A percentile compares a stretch with the other conserved stretches of the same genome.
Conservation (phyloP, 2,113 vertebrate genomes). For the Pangasianodon gigas region DNA sequence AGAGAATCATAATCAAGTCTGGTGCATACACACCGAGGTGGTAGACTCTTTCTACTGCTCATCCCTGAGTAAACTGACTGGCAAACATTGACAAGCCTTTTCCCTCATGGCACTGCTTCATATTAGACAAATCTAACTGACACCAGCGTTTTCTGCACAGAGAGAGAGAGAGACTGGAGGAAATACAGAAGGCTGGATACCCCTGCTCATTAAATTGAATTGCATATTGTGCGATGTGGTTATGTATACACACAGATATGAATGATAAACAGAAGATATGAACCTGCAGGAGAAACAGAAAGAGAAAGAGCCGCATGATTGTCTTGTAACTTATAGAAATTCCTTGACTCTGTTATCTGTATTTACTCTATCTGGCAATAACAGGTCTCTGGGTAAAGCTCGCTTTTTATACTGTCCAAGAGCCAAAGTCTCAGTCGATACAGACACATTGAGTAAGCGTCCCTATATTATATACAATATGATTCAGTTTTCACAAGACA, state of each 20-base stretch:
- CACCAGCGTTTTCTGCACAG: conserved; percentile 60
- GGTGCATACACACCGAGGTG: conserved; percentile 62
- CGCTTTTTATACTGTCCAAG: conserved; percentile 25
- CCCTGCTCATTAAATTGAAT: conserved; percentile 63
- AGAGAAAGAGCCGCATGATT: neutral
- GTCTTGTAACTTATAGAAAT: conserved; percentile 41
- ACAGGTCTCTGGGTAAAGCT: conserved; percentile 12
- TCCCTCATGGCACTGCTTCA: conserved; percentile 62
- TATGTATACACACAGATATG: conserved; percentile 64
- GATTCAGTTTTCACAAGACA: conserved; percentile 22
- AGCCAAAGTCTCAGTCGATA: neutral
- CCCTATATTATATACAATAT: neutral
- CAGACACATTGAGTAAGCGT: neutral
- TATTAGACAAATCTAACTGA: conserved; percentile 71
- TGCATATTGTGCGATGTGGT: conserved; percentile 63
- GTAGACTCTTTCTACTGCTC: conserved; percentile 65
- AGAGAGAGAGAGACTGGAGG: conserved; percentile 55
- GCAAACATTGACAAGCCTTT: conserved; percentile 73
- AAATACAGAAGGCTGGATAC: conserved; percentile 53
- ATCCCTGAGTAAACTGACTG: conserved; percentile 69
- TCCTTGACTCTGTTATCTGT: conserved; percentile 34
- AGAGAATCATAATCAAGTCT: conserved; percentile 52
- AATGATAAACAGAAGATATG: conserved; percentile 68
- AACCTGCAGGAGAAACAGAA: conserved; percentile 52
- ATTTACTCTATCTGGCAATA: conserved; percentile 11